Conservation (phyloP, 2,113 vertebrate species). For the Oryzias javanicus region DNA sequence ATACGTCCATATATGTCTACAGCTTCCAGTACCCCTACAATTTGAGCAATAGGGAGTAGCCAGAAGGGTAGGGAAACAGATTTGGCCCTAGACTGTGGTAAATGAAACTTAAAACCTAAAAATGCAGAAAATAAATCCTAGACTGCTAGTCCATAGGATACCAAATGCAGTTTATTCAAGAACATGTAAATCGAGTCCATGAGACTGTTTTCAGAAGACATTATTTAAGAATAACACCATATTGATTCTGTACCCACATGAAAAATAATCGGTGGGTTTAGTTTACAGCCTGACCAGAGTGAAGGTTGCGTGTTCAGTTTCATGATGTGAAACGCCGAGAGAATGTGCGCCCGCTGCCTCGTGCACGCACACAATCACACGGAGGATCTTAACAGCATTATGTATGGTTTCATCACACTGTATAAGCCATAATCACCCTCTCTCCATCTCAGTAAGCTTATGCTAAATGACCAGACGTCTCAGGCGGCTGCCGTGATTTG, state of each 20-base stretch:
- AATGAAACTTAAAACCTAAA: too few species aligned
- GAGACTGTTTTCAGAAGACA: constrained; percentile 51
- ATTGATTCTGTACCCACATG: constrained; percentile 46
- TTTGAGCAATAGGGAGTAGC: too few species aligned
- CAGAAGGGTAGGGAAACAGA: too few species aligned
- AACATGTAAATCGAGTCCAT: constrained; percentile 29
- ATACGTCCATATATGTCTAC: too few species aligned
- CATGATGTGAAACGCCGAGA: constrained; percentile 59
- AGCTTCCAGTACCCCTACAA: too few species aligned
- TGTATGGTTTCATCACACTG: constrained; percentile 57
- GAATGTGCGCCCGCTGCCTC: constrained; percentile 9
- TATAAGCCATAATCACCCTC: constrained; percentile 67
- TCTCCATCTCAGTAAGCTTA: constrained; percentile 69
- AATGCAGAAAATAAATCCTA: neutral
- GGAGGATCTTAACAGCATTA: constrained; percentile 56
- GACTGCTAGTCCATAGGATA: neutral
- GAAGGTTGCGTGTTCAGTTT: constrained; percentile 61
- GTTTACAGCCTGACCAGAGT: constrained; percentile 24
- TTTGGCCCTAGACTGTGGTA: too few species aligned
- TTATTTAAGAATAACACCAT: constrained; percentile 54
- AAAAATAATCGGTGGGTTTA: constrained; percentile 33
- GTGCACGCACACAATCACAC: constrained; percentile 23
- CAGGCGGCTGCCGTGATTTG: constrained; percentile 65
- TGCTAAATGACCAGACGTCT: constrained; percentile 71
- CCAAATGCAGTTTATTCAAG: constrained; percentile 27